Evolutionary conservation across 2,888 invertebrate species (phyloP), one percentile per base, ranked within the genome.

Genomic region (Rotaria magnacalcarata): DNA sequence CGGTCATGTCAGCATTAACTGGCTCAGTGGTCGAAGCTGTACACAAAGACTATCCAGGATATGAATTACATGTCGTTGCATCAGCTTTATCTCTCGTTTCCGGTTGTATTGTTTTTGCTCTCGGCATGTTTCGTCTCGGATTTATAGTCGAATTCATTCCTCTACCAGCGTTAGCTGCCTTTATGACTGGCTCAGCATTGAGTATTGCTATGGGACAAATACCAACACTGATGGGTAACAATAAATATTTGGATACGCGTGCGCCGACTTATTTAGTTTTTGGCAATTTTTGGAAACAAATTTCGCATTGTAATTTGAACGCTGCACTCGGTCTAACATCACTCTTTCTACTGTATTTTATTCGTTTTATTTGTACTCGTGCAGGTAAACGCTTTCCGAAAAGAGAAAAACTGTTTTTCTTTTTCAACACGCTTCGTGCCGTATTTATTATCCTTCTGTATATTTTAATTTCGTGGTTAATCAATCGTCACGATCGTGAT

Each of bases 1-100:
- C 52, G 4, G 52, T 54, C 14, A 54, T 54, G 52, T 54, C 52
- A 54, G 52, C 52, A 90, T 93, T 96, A 88, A 96, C 96, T 0
- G 91, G 91, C 8, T 88, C 89, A 10, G 91, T 90, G 88, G 89
- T 74, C 6, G 88, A 87, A 19, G 86, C 74, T 88, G 50, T 87
- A 86, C 47, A 34, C 19, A 14, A 19, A 34, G 8, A 6, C 10
- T 6, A 34, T 34, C 84, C 90, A 19, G 90, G 90, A 7, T 89
- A 90, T 85, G 90, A 91, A 85, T 89, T 90, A 27, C 85, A 90
- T 34, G 88, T 91, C 85, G 87, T 91, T 86, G 84, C 52, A 8
- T 84, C 84, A 1, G 24, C 34, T 54, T n/a, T 84, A n/a, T 27
- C 54, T 24, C 2, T 84, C 16, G 0, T 84, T 21, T 6, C 19